A percentile compares a stretch with the other conserved stretches of the same genome.
Evolutionary conservation across 2,888 invertebrate species (phyloP).

Genomic region (Latheticus oryzae): DNA sequence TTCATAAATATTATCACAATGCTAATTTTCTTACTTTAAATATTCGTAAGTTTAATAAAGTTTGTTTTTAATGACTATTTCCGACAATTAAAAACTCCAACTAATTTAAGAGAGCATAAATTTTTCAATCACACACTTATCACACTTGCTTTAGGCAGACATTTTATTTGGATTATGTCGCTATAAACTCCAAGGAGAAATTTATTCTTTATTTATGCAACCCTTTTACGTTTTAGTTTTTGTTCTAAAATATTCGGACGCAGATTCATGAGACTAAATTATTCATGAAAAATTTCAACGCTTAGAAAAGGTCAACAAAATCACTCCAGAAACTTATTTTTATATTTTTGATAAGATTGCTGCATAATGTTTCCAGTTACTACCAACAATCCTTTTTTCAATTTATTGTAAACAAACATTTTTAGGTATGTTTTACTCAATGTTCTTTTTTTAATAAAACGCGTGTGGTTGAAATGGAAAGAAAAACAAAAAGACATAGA

Average conservation of each 20-base stretch:
- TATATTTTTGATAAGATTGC: too few species aligned
- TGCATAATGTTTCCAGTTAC: too few species aligned
- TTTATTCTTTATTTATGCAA: slow-evolving; percentile 17
- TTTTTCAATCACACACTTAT: slow-evolving; percentile 2
- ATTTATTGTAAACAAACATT: too few species aligned
- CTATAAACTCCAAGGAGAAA: slow-evolving; percentile 1
- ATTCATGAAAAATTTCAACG: slow-evolving; percentile 11
- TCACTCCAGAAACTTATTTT: background rate
- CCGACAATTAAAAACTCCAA: too few species aligned
- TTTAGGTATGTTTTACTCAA: too few species aligned
- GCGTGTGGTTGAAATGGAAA: background rate
- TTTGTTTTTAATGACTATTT: too few species aligned
- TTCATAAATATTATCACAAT: too few species aligned
- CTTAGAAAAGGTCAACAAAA: slow-evolving; percentile 1
- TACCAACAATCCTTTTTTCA: too few species aligned
- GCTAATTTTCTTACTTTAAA: too few species aligned
- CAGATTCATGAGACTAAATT: slow-evolving; percentile 4
- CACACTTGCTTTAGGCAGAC: background rate
- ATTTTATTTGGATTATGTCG: background rate
- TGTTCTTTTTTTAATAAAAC: too few species aligned
- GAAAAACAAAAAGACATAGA: background rate
- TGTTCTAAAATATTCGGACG: slow-evolving; percentile 4
- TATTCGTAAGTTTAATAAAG: too few species aligned
- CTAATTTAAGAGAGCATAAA: too few species aligned
- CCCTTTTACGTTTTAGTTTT: slow-evolving; percentile 12